Evolutionary conservation across 2,888 invertebrate species (phyloP), one percentile per base, ranked within the genome.

Genomic region (Onchidella celtica): DNA sequence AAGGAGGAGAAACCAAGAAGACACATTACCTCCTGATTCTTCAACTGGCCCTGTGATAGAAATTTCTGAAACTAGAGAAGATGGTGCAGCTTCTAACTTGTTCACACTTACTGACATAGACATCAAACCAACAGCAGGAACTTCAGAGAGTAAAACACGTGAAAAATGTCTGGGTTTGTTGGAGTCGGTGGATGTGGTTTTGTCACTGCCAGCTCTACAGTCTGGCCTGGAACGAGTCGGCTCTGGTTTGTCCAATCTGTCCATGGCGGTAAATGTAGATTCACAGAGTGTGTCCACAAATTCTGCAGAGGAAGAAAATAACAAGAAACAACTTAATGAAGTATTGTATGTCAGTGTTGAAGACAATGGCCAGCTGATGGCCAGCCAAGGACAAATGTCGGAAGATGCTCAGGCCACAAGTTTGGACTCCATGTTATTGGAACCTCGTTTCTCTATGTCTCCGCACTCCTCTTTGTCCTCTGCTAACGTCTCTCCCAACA

Each of bases 251-350:
- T 72, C 79, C n/a, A 72, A 57, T 36, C 36, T 65, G 29, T 79
- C 79, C 9, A 21, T 73, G 34, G 21, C 57, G 34, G 79, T 66
- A 21, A 79, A 65, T 55, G 38, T 79, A n/a, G 76, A 69, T 55
- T 75, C 66, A 14, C 72, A 40, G 3, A 78, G 70, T 55, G 2
- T 55, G 24, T 81, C 81, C 11, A 32, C 76, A 11, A 68, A 65
- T 32, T 77, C 81, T 36, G 70, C 72, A 32, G 81, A 69, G 9
- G 73, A 80, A 27, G 75, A 81, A 14, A 47, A 55, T 24, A 34
- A n/a, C 36, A 68, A 47, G 34, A 63, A 59, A 14, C 38, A 34
- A 29, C 14, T 14, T 4, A 6, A 34, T 40, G 77, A 77, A 29
- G 57, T 57, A 36, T 34, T 70, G 29, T 69, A 69, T 27, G 34